Conservation (phyloP, 2,113 vertebrate genomes). For the Emberiza fucata region DNA sequence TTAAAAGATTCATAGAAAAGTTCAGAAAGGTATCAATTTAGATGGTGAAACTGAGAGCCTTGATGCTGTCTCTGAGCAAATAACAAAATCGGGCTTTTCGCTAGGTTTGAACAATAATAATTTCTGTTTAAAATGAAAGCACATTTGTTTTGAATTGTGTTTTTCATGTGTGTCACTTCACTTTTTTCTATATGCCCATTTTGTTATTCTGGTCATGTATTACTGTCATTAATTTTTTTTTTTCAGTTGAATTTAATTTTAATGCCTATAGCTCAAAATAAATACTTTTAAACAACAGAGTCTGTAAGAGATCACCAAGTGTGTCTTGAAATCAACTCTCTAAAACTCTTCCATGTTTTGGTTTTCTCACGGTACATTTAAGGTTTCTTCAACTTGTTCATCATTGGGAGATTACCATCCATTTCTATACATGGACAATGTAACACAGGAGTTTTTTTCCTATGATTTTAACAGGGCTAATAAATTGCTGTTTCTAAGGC, state of each 20-base stretch:
- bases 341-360: not conserved
- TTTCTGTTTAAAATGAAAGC: not conserved
- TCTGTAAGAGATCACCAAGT: not conserved
- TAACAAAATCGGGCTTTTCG: not conserved
- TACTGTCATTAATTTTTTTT: not conserved
- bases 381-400: not conserved
- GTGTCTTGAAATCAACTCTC: not conserved
- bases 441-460: not conserved
- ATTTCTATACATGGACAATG: not conserved
- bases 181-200: not conserved
- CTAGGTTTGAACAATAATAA: not conserved
- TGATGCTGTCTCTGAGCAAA: not conserved
- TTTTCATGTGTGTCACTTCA: not conserved
- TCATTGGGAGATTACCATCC: not conserved
- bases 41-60: not conserved
- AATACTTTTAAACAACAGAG: not conserved
- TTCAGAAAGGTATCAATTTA: not conserved
- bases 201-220: not conserved
- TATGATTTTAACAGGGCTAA: not conserved
- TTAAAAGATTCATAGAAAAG: not conserved
- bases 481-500: not conserved
- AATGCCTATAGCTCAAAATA: not conserved
- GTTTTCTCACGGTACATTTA: not conserved
- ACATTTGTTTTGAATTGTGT: not conserved
- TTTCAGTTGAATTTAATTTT: not conserved